Evolutionary conservation across 2,888 invertebrate species (phyloP).

Genomic region (Amphipoea oculea): DNA sequence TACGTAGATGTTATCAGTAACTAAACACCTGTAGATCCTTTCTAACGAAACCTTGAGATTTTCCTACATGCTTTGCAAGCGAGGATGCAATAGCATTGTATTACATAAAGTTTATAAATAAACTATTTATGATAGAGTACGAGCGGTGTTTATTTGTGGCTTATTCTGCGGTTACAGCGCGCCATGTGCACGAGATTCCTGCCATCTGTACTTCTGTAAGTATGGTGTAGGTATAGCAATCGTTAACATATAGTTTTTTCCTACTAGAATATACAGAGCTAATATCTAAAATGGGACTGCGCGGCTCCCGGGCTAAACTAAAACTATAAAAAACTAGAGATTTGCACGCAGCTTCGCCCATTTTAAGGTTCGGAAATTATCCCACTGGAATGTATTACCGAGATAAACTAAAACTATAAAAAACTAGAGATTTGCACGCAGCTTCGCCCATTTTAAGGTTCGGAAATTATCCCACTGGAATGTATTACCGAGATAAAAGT

Average conservation of each 20-base stretch:
- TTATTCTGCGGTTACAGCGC: constrained; percentile 7
- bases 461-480: neutral
- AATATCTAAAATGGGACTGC: neutral
- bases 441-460: neutral
- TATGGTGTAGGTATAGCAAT: neutral
- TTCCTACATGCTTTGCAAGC: constrained; percentile 22
- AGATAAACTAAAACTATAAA: too few relatives aligned
- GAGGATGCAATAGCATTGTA: constrained; percentile 28
- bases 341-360: neutral
- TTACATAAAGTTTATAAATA: constrained; percentile 55
- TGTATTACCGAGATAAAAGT: neutral
- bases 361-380: neutral
- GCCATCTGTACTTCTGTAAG: constrained; percentile 43
- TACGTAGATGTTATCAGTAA: constrained; percentile 4
- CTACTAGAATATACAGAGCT: neutral
- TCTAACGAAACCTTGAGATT: constrained; percentile 48
- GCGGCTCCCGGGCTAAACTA: too few relatives aligned
- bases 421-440: neutral
- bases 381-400: too few relatives aligned
- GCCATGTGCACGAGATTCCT: constrained; percentile 46
- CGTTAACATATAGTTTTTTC: neutral
- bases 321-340: neutral
- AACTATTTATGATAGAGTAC: constrained; percentile 26
- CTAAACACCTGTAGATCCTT: constrained; percentile 34
- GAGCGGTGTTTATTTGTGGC: constrained; percentile 35